phyloP scores from a whole-genome alignment of 2,797 vertebrate genomes.

The Sus cebifrons region DNA sequence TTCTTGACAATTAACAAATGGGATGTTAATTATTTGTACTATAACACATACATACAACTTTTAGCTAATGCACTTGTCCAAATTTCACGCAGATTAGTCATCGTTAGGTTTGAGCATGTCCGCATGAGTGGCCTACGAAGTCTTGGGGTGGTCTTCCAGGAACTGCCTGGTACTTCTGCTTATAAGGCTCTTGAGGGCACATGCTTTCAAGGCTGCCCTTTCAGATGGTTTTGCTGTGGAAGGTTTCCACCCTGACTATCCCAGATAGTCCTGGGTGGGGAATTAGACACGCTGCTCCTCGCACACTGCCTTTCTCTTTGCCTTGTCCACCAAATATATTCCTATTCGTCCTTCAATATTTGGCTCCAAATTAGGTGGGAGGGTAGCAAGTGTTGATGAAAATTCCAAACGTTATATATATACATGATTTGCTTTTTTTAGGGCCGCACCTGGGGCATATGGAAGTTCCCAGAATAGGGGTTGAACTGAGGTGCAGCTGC shows the following conservation, averaged over 20 bases:
- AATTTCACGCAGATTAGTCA: not conserved
- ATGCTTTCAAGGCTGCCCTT: not conserved
- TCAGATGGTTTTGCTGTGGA: not conserved
- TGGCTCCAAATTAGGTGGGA: not conserved
- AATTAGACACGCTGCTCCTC: not conserved
- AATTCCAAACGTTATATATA: not conserved
- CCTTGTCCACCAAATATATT: not conserved
- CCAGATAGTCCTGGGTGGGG: not conserved
- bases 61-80: constrained; percentile 15
- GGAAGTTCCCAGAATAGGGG: too few relatives aligned
- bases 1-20: constrained; percentile 82
- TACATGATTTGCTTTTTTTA: too few relatives aligned
- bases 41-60: constrained; percentile 56
- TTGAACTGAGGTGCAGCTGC: too few relatives aligned
- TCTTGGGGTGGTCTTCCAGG: not conserved
- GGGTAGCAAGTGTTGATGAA: not conserved
- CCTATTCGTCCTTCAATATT: not conserved
- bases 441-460: too few relatives aligned
- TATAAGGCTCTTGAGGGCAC: not conserved
- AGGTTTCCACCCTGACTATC: not conserved
- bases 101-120: not conserved
- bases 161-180: not conserved
- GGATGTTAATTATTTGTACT: constrained; percentile 82
- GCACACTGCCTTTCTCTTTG: not conserved
- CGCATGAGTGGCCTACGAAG: not conserved